A percentile compares a stretch with the other conserved stretches of the same genome.
Evolutionary conservation across 2,888 invertebrate species (phyloP).

Genomic region (Autographa pulchrina): DNA sequence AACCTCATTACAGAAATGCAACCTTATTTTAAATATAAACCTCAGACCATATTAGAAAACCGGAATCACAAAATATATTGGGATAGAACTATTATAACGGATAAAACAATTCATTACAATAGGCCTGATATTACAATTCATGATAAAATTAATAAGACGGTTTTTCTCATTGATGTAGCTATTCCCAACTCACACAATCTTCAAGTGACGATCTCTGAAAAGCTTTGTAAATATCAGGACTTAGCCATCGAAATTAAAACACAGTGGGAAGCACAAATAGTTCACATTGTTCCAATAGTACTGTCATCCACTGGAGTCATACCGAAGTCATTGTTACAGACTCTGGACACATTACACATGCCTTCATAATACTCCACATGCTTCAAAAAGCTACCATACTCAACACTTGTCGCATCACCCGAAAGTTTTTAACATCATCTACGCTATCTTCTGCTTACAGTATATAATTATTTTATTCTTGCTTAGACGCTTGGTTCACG

Average conservation of each 20-base stretch:
- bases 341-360: too few relatives aligned
- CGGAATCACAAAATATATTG: conserved; percentile 13
- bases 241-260: conserved; percentile 5
- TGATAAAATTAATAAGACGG: conserved; percentile 13
- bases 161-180: conserved; percentile 7
- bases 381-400: too few relatives aligned
- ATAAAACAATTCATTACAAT: conserved; percentile 1
- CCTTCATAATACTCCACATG: too few relatives aligned
- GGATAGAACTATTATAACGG: neutral
- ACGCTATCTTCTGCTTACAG: too few relatives aligned
- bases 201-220: conserved; percentile 11
- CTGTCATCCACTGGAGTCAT: too few relatives aligned
- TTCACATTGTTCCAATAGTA: too few relatives aligned
- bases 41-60: conserved; percentile 9
- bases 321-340: too few relatives aligned
- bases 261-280: too few relatives aligned
- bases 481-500: too few relatives aligned
- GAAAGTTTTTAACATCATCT: too few relatives aligned
- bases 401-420: too few relatives aligned
- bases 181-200: conserved; percentile 7
- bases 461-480: too few relatives aligned
- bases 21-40: conserved; percentile 17
- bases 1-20: conserved; percentile 7
- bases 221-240: conserved; percentile 13
- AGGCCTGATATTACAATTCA: conserved; percentile 17